These are phyloP conservation scores for Ceyx cyanopectus DNA, from an alignment of 2,113 vertebrate genomes.

Conservation along the genomic window DNA sequence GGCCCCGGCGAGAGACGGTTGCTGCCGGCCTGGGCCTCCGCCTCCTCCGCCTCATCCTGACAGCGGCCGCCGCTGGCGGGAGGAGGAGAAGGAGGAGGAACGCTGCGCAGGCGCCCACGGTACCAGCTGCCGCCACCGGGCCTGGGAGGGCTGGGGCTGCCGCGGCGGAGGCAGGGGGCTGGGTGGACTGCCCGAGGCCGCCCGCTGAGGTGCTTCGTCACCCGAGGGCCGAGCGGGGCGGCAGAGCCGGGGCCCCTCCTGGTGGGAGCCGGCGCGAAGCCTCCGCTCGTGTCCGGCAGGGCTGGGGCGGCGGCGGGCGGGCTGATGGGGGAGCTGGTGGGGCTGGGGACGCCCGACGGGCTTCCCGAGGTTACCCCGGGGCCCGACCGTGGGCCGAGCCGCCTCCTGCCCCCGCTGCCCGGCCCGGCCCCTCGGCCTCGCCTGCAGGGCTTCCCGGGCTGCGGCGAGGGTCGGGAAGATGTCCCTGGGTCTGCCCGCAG, in stretches of 20 bases:
- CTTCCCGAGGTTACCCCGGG: neutral
- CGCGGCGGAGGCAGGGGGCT: neutral
- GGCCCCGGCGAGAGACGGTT: constrained; percentile 27
- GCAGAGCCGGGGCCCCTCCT: neutral
- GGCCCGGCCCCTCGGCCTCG: neutral
- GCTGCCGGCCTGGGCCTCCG: constrained; percentile 37
- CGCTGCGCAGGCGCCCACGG: constrained; percentile 48
- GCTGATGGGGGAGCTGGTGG: neutral
- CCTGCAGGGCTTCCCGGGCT: neutral
- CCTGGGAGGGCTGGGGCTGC: neutral
- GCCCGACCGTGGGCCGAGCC: neutral
- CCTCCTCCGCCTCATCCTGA: constrained; percentile 61
- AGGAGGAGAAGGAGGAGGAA: neutral
- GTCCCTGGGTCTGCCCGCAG: too few species aligned
- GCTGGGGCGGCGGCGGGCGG: neutral
- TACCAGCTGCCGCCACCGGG: neutral
- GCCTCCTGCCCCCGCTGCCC: neutral
- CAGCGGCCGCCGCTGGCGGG: constrained; percentile 36
- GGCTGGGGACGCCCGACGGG: neutral
- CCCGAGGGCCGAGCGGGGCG: neutral
- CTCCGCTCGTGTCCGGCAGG: neutral
- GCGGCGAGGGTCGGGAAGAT: too few species aligned
- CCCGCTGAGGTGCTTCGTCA: neutral
- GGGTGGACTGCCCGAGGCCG: too few species aligned
- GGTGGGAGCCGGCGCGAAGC: neutral